Base-by-base conservation (phyloP, 2,113 vertebrate genomes). In the Onychostruthus taczanowskii region DNA sequence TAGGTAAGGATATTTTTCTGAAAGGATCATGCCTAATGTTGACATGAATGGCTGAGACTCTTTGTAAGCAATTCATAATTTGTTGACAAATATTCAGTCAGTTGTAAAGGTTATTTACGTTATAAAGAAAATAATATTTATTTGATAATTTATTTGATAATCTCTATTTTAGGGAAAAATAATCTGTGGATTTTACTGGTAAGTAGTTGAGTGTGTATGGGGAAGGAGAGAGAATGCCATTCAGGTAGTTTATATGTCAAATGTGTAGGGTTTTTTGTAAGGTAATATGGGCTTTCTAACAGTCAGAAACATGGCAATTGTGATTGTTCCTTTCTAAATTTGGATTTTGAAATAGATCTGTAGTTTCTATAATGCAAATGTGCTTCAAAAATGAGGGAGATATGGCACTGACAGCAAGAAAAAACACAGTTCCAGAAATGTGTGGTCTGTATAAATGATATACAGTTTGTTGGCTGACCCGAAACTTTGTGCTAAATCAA, bases 401-500 rank as follows among this genome's bases (percentile, higher is more conserved):
- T 67, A 37, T 26, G 26, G 26, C 64, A 64, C 44, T 94, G 86
- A 90, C 41, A 92, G 31, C 26, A 79, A 86, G 84, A 87, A 23
- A 91, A 94, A 91, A 78, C 49, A 67, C 35, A 21, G 31, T 89
- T 92, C 43, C 35, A 84, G 69, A 84, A 90, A 84, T 84, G 52
- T 89, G 53, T 62, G 31, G 73, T 79, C 91, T 79, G 39, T 75
- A 52, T 70, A 85, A 87, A 86, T 53, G 82, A 91, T 83, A 82
- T 35, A 39, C 44, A 78, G 50, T 87, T 86, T 88, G 63, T 90
- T 94, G 84, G 64, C 89, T 94, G 80, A 90, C 77, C 80, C 4
- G 11, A 93, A 92, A 90, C 68, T 90, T 72, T 61, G 30, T 59
- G 90, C 78, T 90, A 90, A 74, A 84, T 92, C 22, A 16, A 90